phyloP scores from a whole-genome alignment of 2,888 invertebrate species.

The Cosmorhoe ocellata region DNA sequence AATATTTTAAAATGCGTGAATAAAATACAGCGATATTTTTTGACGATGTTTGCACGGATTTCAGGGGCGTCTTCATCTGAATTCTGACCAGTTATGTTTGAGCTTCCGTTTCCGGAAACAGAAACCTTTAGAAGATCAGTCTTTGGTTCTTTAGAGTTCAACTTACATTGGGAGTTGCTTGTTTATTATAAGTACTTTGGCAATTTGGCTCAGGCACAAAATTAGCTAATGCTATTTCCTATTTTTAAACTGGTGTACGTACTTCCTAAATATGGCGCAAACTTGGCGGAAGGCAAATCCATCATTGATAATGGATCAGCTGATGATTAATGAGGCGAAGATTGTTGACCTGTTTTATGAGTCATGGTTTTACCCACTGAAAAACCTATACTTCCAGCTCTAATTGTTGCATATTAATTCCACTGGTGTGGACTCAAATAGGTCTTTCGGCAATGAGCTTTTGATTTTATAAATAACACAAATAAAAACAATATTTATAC shows the following conservation, averaged over 20 bases:
- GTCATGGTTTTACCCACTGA: too few species aligned
- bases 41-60: slow-evolving; percentile 19
- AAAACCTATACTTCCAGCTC: too few species aligned
- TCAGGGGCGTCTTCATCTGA: slow-evolving; percentile 20
- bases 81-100: slow-evolving; percentile 14
- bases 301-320: slow-evolving; percentile 7
- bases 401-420: too few species aligned
- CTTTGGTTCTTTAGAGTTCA: slow-evolving; percentile 16
- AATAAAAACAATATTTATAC: too few species aligned
- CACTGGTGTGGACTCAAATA: too few species aligned
- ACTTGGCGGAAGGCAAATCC: slow-evolving; percentile 12
- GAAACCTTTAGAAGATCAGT: slow-evolving; percentile 3
- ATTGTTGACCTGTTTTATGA: slow-evolving; percentile 19
- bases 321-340: slow-evolving; percentile 12
- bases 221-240: slow-evolving; percentile 20
- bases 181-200: slow-evolving; percentile 10
- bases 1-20: too few species aligned
- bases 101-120: slow-evolving; percentile 26
- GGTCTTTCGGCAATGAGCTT: too few species aligned
- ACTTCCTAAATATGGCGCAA: slow-evolving; percentile 25
- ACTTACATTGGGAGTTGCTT: slow-evolving; percentile 13
- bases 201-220: slow-evolving; percentile 28
- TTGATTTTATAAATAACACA: too few species aligned
- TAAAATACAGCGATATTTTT: too few species aligned
- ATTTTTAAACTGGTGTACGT: slow-evolving; percentile 17